These are phyloP conservation scores for Volucella bombylans DNA, from an alignment of 2,888 invertebrate genomes.

Conservation along the genomic window DNA sequence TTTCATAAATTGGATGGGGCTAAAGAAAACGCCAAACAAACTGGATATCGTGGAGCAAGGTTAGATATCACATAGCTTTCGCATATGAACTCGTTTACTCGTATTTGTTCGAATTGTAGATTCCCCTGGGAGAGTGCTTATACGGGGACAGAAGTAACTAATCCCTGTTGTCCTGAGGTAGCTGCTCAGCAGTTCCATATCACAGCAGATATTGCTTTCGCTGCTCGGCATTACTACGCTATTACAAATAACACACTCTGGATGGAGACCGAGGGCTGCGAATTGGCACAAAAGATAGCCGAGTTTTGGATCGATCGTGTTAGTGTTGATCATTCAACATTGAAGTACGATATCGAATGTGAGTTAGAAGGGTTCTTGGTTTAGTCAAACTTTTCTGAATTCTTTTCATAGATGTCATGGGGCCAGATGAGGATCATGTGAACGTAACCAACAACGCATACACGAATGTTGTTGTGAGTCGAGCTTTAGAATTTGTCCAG, in stretches of 20 bases:
- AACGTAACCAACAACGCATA: conserved; percentile 85
- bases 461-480: conserved; percentile 85
- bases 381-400: background rate
- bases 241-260: conserved; percentile 78
- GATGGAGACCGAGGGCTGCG: conserved; percentile 83
- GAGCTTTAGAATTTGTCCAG: conserved; percentile 85
- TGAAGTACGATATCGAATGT: conserved; percentile 84
- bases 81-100: too few species aligned
- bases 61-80: conserved; percentile 72
- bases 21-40: conserved; percentile 83
- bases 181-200: conserved; percentile 85
- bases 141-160: conserved; percentile 85
- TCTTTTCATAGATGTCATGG: conserved; percentile 84
- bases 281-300: conserved; percentile 84
- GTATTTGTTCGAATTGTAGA: conserved; percentile 77
- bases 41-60: conserved; percentile 85
- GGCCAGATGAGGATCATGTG: conserved; percentile 86
- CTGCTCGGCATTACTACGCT: conserved; percentile 80
- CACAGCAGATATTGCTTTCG: conserved; percentile 85
- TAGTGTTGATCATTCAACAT: conserved; percentile 83
- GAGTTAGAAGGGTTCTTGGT: conserved; percentile 70
- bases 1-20: conserved; percentile 83
- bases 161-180: conserved; percentile 85
- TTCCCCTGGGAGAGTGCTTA: conserved; percentile 87
- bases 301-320: conserved; percentile 85